These are phyloP conservation scores for Lacerta viridis DNA, from an alignment of 2,797 vertebrate genomes.

Conservation along the genomic window DNA sequence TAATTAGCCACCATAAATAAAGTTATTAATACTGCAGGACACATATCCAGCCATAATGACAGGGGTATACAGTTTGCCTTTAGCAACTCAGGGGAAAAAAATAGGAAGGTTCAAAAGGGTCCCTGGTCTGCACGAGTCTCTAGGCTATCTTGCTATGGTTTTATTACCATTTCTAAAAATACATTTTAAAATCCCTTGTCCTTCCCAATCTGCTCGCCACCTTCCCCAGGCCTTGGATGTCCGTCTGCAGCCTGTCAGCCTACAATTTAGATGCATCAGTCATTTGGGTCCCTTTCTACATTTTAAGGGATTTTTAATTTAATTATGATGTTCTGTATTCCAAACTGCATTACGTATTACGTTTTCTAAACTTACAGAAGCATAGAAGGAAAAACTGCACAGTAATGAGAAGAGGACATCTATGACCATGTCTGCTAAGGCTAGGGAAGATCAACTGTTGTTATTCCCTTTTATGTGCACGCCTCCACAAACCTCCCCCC, in stretches of 20 bases:
- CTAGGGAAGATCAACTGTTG: too few species aligned
- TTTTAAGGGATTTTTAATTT: background rate
- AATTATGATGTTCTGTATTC: background rate
- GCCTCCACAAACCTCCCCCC: background rate
- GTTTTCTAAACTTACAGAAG: background rate
- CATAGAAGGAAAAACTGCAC: background rate
- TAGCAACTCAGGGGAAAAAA: conserved; percentile 37
- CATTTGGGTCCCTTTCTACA: conserved; percentile 23
- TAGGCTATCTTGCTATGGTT: conserved; percentile 27
- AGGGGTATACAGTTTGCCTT: background rate
- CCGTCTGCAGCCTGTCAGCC: conserved; percentile 15
- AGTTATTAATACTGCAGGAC: conserved; percentile 7
- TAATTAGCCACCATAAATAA: conserved; percentile 46
- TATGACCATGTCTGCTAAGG: background rate
- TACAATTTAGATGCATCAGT: background rate
- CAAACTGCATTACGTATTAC: background rate
- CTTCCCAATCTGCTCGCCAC: conserved; percentile 23
- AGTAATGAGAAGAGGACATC: background rate
- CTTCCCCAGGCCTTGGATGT: background rate
- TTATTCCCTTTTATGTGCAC: too few species aligned
- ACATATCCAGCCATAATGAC: conserved; percentile 46
- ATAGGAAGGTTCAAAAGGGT: conserved; percentile 33
- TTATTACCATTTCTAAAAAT: background rate
- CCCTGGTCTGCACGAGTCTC: background rate
- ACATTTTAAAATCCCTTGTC: background rate